Evolutionary conservation across 1,140 invertebrate species (phyloP).

Genomic region (Scaptomyza pallida): DNA sequence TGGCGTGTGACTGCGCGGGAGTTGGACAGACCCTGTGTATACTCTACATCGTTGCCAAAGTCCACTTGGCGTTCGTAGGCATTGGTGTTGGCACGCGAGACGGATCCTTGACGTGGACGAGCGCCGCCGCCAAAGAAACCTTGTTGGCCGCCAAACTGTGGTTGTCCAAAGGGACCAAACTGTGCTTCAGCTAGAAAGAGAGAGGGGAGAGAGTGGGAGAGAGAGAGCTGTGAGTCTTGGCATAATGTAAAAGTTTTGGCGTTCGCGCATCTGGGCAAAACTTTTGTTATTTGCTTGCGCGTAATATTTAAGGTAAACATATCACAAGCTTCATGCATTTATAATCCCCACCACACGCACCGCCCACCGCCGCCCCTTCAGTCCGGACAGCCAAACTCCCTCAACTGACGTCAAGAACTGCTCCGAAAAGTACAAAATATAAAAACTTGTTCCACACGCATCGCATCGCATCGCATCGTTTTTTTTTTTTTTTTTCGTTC

Average conservation of each 20-base stretch:
- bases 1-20: slow-evolving; percentile 67
- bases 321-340: slow-evolving; percentile 57
- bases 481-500: slow-evolving; percentile 7
- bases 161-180: slow-evolving; percentile 26
- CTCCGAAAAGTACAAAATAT: background rate
- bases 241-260: slow-evolving; percentile 43
- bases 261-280: slow-evolving; percentile 31
- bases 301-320: slow-evolving; percentile 58
- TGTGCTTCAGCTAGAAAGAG: slow-evolving; percentile 31
- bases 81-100: slow-evolving; percentile 66
- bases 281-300: slow-evolving; percentile 45
- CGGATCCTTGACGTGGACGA: slow-evolving; percentile 54
- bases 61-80: slow-evolving; percentile 71
- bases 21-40: slow-evolving; percentile 63
- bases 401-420: slow-evolving; percentile 1
- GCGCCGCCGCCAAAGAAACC: slow-evolving; percentile 8
- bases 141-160: slow-evolving; percentile 2
- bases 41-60: slow-evolving; percentile 66
- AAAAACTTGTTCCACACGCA: slow-evolving; percentile 57
- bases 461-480: too few species aligned
- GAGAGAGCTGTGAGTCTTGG: background rate
- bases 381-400: background rate
- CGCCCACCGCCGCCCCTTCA: background rate
- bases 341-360: slow-evolving; percentile 47
- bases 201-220: background rate